Evolutionary conservation across 2,113 vertebrate species (phyloP).

Genomic region (Anser cygnoides): DNA sequence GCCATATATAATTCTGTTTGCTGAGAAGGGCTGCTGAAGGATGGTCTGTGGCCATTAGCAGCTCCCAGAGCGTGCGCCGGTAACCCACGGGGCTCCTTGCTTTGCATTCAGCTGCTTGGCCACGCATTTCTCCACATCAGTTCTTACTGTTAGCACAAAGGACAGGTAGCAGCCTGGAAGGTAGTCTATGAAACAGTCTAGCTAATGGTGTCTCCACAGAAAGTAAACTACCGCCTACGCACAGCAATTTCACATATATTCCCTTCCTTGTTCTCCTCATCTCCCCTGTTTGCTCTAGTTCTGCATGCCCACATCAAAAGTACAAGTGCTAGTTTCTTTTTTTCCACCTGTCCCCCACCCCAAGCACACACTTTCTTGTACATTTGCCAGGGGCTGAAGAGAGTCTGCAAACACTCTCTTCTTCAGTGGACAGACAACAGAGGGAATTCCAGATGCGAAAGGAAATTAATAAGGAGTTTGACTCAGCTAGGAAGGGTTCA

Average conservation of each 20-base stretch:
- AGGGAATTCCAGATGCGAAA: neutral
- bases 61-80: rapidly evolving
- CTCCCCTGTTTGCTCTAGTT: neutral
- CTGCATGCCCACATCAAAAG: neutral
- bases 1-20: neutral
- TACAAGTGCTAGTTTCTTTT: rapidly evolving
- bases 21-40: neutral
- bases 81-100: neutral
- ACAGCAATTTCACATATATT: neutral
- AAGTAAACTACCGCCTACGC: neutral
- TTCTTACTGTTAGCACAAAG: rapidly evolving
- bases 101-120: neutral
- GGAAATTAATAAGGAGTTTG: neutral
- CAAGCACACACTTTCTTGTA: neutral
- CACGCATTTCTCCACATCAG: neutral
- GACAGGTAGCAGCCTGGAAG: neutral
- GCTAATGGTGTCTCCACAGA: neutral
- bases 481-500: neutral
- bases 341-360: neutral
- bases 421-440: neutral
- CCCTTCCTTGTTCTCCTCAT: neutral
- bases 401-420: neutral
- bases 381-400: neutral
- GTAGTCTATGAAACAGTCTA: neutral
- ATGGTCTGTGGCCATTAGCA: neutral